Base-by-base conservation (phyloP, 1,140 invertebrate species). In the Eurosta solidaginis region DNA sequence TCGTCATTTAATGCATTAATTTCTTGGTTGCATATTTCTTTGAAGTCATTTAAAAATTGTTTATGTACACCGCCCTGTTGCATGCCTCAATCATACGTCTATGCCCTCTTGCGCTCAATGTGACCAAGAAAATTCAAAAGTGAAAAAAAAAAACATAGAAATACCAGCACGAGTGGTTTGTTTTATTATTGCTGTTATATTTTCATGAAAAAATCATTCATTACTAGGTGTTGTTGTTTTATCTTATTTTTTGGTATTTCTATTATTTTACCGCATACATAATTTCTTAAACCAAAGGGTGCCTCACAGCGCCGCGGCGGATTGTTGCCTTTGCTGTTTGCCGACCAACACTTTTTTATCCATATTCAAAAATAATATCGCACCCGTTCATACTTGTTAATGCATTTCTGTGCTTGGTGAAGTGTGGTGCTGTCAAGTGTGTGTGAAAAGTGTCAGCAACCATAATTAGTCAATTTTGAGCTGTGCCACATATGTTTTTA, bases 381-480 rank as follows among this genome's bases (percentile, higher is more conserved):
- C 54, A 33, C 14, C 25, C 12, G 17, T 42, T 42, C n/a, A n/a
- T n/a, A 36, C 29, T 40, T 29, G 59, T 29, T 9, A n/a, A 29
- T 36, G 33, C 20, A 47, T 3, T 68, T 14, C 22, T 68, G 33
- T 29, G 6, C 25, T 54, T n/a, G n/a, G n/a, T n/a, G n/a, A n/a
- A n/a, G 44, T 14, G 2, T 20, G 9, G 1, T n/a, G 47, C 54
- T 78, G 77, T 78, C 77, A 78, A 78, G 77, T 78, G 42, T 68
- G 77, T 78, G 77, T 78, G 59, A 78, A 78, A 78, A 76, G 63
- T 78, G 52, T 49, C 40, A 68, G 63, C 47, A 63, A 78, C 59
- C 77, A 78, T 78, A 78, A 78, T 78, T 78, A 78, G 77, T 78
- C 59, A 78, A 63, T 47, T 78, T 77, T 36, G 44, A 47, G n/a